A percentile compares a stretch with the other conserved stretches of the same genome.
phyloP scores from a whole-genome alignment of 2,797 vertebrate genomes.

The Gallinago nigripennis region DNA sequence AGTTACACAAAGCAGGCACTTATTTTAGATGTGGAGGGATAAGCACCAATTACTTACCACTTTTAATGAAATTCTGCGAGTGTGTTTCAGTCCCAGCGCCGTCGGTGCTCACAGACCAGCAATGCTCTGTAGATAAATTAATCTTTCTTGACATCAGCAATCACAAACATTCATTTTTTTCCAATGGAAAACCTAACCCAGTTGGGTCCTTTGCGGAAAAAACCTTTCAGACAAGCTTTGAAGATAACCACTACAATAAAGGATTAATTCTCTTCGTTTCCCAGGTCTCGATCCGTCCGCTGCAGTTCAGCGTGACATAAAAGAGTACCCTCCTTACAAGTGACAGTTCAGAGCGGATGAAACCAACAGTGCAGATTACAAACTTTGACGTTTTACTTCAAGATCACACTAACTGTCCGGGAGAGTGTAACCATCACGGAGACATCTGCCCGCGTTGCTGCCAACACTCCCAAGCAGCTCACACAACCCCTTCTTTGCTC shows the following conservation, averaged over 20 bases:
- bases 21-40: background rate
- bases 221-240: conserved; percentile 14
- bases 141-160: background rate
- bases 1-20: background rate
- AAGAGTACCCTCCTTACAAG: background rate
- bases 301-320: background rate
- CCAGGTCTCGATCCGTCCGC: conserved; percentile 26
- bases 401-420: background rate
- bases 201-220: background rate
- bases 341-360: background rate
- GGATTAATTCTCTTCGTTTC: conserved; percentile 18
- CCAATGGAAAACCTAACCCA: background rate
- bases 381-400: conserved; percentile 29
- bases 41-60: background rate
- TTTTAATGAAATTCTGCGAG: background rate
- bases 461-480: background rate
- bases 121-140: background rate
- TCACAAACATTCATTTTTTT: background rate
- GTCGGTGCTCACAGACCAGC: background rate
- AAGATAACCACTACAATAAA: conserved; percentile 13
- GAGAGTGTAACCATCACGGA: conserved; percentile 18
- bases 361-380: background rate
- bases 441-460: background rate
- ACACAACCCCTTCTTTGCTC: background rate
- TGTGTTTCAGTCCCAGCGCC: background rate